Evolutionary conservation across 2,888 invertebrate genomes (phyloP), one percentile per base, ranked within the genome.

Genomic region (Chloromyia formosa): DNA sequence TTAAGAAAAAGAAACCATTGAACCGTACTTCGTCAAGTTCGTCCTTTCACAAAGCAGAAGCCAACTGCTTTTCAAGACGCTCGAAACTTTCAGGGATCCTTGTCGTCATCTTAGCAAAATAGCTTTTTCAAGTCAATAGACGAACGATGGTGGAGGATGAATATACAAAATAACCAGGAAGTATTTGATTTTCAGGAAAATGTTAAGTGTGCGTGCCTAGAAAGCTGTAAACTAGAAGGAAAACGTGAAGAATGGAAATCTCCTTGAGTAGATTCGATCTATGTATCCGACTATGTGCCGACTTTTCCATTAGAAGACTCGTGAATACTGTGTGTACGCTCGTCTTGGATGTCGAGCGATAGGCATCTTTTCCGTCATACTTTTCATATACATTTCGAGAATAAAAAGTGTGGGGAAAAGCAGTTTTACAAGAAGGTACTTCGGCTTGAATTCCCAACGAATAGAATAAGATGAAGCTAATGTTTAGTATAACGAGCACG

Each of bases 171-270:
- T n/a, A n/a, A 49, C 49, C 49, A 49, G 49, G 49, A 49, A 49
- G 49, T 49, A 49, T 49, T 49, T 49, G 49, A 49, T 49, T 49
- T 49, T n/a, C 16, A n/a, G 49, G 3, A 49, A 49, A 49, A 49
- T n/a, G 12, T 10, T 49, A 49, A 49, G 49, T 49, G 27, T 35
- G 49, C 49, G 49, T 56, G 56, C 56, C 56, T 20, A 10, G 56
- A 56, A 20, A 20, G 56, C 18, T 56, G 10, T 56, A 56, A 56
- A 56, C 22, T 20, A 56, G 18, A 20, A 56, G 22, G 56, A 56
- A 56, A 56, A 56, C 20, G 56, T 56, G 56, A 56, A 56, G 10
- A 20, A 16, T 16, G 56, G 18, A 56, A 56, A 56, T 56, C 10
- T 56, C 18, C 22, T 18, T 56, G 16, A 53, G 16, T 5, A 53